Percentiles rank a stretch among this genome's conserved stretches.
phyloP scores from a whole-genome alignment of 2,888 invertebrate species.

The Hemistola chrysoprasaria region DNA sequence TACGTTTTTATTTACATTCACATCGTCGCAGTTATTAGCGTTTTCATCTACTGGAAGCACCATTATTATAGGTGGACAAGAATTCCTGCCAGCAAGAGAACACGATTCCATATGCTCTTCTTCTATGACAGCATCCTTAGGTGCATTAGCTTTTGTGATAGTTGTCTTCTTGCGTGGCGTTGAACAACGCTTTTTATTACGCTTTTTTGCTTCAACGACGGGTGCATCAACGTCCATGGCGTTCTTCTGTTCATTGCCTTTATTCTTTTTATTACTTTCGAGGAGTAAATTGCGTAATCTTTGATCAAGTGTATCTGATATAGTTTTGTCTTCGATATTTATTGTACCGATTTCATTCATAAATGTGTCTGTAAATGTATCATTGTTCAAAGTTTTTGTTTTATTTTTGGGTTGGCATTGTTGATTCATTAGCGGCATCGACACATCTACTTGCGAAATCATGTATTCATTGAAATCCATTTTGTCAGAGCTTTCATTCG shows the following conservation, averaged over 20 bases:
- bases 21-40: slow-evolving; percentile 27
- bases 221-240: slow-evolving; percentile 33
- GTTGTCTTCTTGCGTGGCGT: slow-evolving; percentile 53
- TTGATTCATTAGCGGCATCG: slow-evolving; percentile 62
- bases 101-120: slow-evolving; percentile 57
- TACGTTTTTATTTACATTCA: slow-evolving; percentile 32
- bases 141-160: slow-evolving; percentile 34
- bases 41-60: slow-evolving; percentile 27
- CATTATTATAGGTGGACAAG: slow-evolving; percentile 55
- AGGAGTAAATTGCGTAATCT: slow-evolving; percentile 56
- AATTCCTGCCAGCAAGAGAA: slow-evolving; percentile 46
- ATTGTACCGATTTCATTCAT: slow-evolving; percentile 46
- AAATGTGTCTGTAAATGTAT: slow-evolving; percentile 42
- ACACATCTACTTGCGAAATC: slow-evolving; percentile 49
- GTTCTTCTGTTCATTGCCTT: slow-evolving; percentile 18
- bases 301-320: slow-evolving; percentile 55
- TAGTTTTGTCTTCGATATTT: slow-evolving; percentile 44
- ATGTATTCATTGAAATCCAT: slow-evolving; percentile 43
- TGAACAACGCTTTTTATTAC: slow-evolving; percentile 50
- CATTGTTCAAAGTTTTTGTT: slow-evolving; percentile 21
- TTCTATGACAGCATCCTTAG: slow-evolving; percentile 48
- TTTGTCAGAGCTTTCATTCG: slow-evolving; percentile 26
- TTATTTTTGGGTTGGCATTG: slow-evolving; percentile 40
- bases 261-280: slow-evolving; percentile 63
- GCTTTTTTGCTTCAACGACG: slow-evolving; percentile 26